Evolutionary conservation across 2,113 vertebrate species (phyloP), one percentile per base, ranked within the genome.

Genomic region (Cyphomyrus discorhynchus): DNA sequence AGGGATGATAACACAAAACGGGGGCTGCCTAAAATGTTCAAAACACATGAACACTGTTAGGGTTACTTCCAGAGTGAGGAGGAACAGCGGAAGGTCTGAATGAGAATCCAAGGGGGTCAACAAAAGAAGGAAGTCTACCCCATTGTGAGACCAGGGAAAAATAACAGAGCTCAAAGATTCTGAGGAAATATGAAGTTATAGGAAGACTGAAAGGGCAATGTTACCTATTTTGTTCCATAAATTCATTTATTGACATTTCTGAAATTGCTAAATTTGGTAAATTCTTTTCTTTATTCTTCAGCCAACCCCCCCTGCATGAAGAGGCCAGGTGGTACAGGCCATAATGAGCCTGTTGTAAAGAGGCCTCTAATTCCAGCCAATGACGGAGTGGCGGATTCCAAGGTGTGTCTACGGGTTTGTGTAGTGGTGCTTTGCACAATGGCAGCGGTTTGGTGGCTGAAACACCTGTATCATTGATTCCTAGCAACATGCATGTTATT

Each of bases 271-370:
- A 83, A 83, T 90, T 56, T 90, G 91, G 39, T 91, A 89, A 91
- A 89, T 89, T 91, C 50, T 90, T 70, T 90, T 90, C 1, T 91
- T 87, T 91, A 88, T 89, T 39, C 10, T 95, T 94, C 94, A 91
- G 95, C 95, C 42, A 95, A 96, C 91, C 96, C 97, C n/a, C 95
- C 93, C 0, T 94, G 95, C 90, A 92, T 96, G 94, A 98, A 97
- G 93, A 95, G 93, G 88, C 93, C 96, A 21, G 91, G 93, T 83
- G 92, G 92, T 92, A 90, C 93, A 88, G 17, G 93, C 90, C 27
- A 91, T 90, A 92, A 82, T 83, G 94, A 96, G 27, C 95, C 94
- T 42, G 95, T 93, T 24, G 93, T 95, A 90, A 95, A 96, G 93
- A 95, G 90, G 3, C 89, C 92, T 0, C 87, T 92, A 0, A 84